Evolutionary conservation across 2,888 invertebrate genomes (phyloP).

Genomic region (Argyresthia goedartella): DNA sequence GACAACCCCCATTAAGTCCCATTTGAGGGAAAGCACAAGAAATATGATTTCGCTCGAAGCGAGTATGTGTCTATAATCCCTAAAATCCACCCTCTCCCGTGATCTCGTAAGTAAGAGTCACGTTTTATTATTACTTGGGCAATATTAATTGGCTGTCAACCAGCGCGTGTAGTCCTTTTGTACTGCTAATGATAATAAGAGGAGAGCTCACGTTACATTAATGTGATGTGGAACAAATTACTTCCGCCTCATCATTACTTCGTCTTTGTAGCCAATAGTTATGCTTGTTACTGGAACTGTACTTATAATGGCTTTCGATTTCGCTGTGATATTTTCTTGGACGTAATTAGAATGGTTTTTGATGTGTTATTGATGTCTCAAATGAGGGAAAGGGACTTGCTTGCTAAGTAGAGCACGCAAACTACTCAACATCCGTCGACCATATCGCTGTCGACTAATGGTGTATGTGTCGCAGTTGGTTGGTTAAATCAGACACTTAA

Average conservation of each 20-base stretch:
- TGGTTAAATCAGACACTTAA: too few species aligned
- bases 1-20: too few species aligned
- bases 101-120: conserved; percentile 31
- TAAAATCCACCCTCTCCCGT: too few species aligned
- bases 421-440: too few species aligned
- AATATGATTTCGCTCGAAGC: conserved; percentile 1
- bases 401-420: too few species aligned
- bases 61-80: background rate
- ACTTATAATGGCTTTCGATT: background rate
- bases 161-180: conserved; percentile 29
- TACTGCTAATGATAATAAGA: conserved; percentile 30
- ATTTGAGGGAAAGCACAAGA: background rate
- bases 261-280: too few species aligned
- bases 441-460: too few species aligned
- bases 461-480: too few species aligned
- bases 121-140: conserved; percentile 36
- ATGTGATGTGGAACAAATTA: background rate
- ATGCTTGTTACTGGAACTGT: too few species aligned
- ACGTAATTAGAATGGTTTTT: too few species aligned
- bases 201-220: conserved; percentile 15
- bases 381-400: too few species aligned
- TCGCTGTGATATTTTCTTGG: background rate
- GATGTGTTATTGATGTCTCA: too few species aligned
- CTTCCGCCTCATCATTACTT: background rate
- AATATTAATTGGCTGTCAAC: conserved; percentile 32